phyloP scores from a whole-genome alignment of 2,797 vertebrate genomes.

The Margarornis squamiger region DNA sequence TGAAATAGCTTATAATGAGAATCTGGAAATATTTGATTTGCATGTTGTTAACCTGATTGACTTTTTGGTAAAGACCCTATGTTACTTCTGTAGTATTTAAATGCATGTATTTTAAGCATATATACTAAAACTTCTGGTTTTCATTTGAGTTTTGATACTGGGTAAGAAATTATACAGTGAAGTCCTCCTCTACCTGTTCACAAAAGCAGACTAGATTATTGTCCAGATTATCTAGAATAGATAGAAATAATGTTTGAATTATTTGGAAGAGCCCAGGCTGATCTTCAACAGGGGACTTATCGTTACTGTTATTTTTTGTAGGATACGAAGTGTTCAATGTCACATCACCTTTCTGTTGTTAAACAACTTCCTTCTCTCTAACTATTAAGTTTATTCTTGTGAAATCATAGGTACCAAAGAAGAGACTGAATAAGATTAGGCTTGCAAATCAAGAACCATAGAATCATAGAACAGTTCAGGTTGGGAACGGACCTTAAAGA shows the following conservation, averaged over 20 bases:
- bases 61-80: neutral
- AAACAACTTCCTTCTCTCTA: neutral
- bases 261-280: neutral
- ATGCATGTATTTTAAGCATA: neutral
- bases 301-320: neutral
- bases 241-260: neutral
- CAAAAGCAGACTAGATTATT: neutral
- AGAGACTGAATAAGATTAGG: neutral
- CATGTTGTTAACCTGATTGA: neutral
- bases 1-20: neutral
- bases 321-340: neutral
- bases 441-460: neutral
- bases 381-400: neutral
- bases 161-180: neutral
- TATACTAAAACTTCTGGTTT: neutral
- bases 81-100: neutral
- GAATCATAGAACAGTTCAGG: neutral
- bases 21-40: neutral
- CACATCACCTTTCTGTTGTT: neutral
- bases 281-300: neutral
- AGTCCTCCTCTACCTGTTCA: neutral
- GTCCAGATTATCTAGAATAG: neutral
- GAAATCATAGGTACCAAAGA: neutral
- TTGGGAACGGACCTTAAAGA: neutral
- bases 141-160: neutral